Conservation (phyloP, 2,888 invertebrate genomes). For the Thereva unica region DNA sequence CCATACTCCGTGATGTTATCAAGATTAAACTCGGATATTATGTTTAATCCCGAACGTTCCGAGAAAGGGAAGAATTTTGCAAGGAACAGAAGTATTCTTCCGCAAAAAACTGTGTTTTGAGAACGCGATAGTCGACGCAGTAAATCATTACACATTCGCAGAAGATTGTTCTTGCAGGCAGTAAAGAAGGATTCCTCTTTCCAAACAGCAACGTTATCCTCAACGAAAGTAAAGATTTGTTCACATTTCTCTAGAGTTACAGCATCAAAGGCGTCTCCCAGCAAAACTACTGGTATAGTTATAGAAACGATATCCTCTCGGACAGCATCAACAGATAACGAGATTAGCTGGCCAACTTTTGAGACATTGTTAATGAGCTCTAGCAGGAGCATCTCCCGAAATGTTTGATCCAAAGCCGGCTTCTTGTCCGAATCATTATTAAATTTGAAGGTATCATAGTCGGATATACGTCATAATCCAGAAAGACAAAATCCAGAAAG, state of each 20-base stretch:
- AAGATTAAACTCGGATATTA: conserved; percentile 95
- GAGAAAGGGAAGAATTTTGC: conserved; percentile 97
- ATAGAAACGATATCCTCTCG: conserved; percentile 78
- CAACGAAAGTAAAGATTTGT: conserved; percentile 85
- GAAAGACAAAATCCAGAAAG: too few species aligned
- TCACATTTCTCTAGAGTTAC: conserved; percentile 86
- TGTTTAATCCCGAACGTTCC: conserved; percentile 96
- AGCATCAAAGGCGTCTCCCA: conserved; percentile 89
- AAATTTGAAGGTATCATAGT: conserved; percentile 50
- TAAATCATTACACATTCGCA: conserved; percentile 96
- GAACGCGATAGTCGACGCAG: conserved; percentile 88
- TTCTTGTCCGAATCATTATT: conserved; percentile 70
- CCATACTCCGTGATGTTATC: conserved; percentile 94
- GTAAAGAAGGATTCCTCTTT: conserved; percentile 90
- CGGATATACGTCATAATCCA: too few species aligned
- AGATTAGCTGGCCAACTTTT: conserved; percentile 68
- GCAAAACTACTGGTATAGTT: conserved; percentile 83
- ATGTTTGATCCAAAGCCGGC: conserved; percentile 78
- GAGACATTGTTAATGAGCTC: conserved; percentile 65
- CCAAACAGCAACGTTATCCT: conserved; percentile 86
- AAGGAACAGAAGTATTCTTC: conserved; percentile 90
- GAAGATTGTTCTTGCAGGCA: conserved; percentile 90
- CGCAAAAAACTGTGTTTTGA: conserved; percentile 97
- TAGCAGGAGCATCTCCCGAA: conserved; percentile 72
- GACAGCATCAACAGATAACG: conserved; percentile 76